Conservation (phyloP, 2,888 invertebrate species). For the Saturnia pavonia region DNA sequence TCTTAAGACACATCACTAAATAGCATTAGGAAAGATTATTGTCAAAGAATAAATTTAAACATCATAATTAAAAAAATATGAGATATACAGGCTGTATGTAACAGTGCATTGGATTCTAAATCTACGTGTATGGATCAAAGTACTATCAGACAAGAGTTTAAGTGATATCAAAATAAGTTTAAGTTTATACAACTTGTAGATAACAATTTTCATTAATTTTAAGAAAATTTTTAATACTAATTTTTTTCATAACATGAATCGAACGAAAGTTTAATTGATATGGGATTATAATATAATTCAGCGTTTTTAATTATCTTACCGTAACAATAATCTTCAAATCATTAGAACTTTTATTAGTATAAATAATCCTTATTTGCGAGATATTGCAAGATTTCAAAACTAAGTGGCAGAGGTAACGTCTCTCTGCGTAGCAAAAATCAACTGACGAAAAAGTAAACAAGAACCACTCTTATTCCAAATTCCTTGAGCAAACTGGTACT, state of each 20-base stretch:
- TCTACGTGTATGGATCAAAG: not conserved
- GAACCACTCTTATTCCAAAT: constrained; percentile 57
- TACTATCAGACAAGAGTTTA: not conserved
- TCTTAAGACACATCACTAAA: not conserved
- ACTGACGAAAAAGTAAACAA: constrained; percentile 65
- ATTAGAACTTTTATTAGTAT: constrained; percentile 64
- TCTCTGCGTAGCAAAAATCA: constrained; percentile 50
- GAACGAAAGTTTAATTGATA: too few relatives aligned
- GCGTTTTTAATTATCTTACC: constrained; percentile 51
- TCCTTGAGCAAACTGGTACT: constrained; percentile 69
- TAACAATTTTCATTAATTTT: too few relatives aligned
- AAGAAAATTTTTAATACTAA: too few relatives aligned
- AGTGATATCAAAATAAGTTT: too few relatives aligned
- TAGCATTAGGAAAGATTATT: too few relatives aligned
- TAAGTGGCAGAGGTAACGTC: constrained; percentile 42
- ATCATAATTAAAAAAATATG: too few relatives aligned
- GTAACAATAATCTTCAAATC: constrained; percentile 65
- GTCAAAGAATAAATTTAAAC: too few relatives aligned
- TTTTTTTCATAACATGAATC: too few relatives aligned
- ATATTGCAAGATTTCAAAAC: constrained; percentile 49
- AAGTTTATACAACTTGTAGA: too few relatives aligned
- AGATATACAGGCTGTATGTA: not conserved
- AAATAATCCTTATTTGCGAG: constrained; percentile 68
- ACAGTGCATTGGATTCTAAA: not conserved
- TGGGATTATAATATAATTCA: not conserved